Evolutionary conservation across 2,797 vertebrate genomes (phyloP).

Genomic region (Aeoliscus strigatus): DNA sequence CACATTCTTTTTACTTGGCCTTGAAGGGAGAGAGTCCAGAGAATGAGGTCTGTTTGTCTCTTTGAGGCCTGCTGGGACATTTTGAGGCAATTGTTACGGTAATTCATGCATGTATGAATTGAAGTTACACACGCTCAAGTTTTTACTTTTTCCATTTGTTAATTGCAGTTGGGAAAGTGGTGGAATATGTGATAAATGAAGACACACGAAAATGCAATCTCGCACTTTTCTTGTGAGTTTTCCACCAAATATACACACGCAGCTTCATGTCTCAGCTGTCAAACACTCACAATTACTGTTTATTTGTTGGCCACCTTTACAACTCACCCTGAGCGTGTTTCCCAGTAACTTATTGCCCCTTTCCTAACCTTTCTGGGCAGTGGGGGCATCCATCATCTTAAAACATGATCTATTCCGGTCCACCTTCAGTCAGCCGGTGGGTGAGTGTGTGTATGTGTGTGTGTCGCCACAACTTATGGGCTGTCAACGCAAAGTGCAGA

Average conservation of each 20-base stretch:
- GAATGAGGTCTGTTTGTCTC: too few relatives aligned
- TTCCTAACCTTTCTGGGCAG: conserved; percentile 71
- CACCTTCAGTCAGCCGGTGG: conserved; percentile 48
- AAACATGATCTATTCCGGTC: conserved; percentile 71
- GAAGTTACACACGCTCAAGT: neutral
- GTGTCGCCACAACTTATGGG: conserved; percentile 69
- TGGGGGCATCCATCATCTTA: conserved; percentile 71
- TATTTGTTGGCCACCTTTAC: conserved; percentile 52
- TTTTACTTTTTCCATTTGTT: neutral
- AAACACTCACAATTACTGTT: conserved; percentile 57
- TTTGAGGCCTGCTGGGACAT: neutral
- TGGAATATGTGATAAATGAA: conserved; percentile 8
- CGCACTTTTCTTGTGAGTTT: conserved; percentile 22
- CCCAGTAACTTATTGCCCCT: conserved; percentile 64
- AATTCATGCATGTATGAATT: too few relatives aligned
- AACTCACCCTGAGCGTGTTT: conserved; percentile 34
- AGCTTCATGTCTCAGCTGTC: conserved; percentile 49
- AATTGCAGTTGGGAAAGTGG: conserved; percentile 13
- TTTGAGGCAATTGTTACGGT: too few relatives aligned
- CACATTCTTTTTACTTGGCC: conserved; percentile 22
- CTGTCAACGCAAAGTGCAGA: conserved; percentile 75
- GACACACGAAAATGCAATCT: conserved; percentile 5
- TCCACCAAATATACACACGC: conserved; percentile 20
- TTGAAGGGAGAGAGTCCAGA: conserved; percentile 17
- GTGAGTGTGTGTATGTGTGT: conserved; percentile 28